Evolutionary conservation across 2,797 vertebrate species (phyloP), one percentile per base, ranked within the genome.

Genomic region (Notolabrus celidotus): DNA sequence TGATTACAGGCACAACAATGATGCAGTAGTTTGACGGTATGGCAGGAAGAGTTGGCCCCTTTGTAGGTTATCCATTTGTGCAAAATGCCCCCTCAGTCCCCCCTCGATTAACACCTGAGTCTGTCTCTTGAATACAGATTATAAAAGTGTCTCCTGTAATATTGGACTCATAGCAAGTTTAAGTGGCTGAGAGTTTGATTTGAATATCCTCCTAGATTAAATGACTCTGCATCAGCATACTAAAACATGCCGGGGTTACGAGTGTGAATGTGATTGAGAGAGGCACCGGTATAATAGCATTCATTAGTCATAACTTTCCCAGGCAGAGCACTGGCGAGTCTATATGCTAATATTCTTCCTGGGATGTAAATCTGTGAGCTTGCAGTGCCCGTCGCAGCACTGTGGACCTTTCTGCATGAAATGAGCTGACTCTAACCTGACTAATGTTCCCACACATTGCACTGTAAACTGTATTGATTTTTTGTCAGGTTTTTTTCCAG

Each of bases 401-500:
- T 62, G 22, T 33, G 42, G 73, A 61, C 49, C 54, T 55, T 58
- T 58, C 72, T 80, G 80, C 69, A 65, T 74, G 43, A 68, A 77
- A 77, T 67, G 62, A 72, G 59, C 78, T 39, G 70, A 79, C 58
- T 78, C 60, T 43, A 65, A 58, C 59, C 62, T 76, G 85, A 79
- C 42, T 76, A 71, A 77, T 85, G 80, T 51, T 77, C 62, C 74
- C 58, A 67, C 74, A 76, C 73, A 62, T 47, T 66, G 82, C 75
- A 58, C 71, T 56, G 70, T 84, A 85, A 85, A 83, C 74, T 65
- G 64, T 39, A 83, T 80, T 71, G 85, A 86, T 87, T 87, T 82
- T 36, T 76, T 6, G 41, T 62, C 22, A 11, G 62, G 33, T 49
- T 45, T 77, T 72, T 53, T 27, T 50, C 49, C 55, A 43, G 76